Evolutionary conservation across 2,888 invertebrate genomes (phyloP), one percentile per base, ranked within the genome.

Genomic region (Eupeodes latifasciatus): DNA sequence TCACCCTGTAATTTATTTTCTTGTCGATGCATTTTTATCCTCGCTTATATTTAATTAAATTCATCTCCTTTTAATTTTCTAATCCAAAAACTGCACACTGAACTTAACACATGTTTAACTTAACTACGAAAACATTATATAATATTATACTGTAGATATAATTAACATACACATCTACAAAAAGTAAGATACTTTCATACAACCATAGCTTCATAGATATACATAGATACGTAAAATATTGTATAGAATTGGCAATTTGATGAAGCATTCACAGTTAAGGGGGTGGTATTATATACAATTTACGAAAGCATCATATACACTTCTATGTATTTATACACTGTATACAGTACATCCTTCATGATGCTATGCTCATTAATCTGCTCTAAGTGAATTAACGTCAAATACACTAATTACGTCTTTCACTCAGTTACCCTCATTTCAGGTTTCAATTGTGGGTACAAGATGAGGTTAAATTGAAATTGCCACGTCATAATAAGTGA

Each of bases 351-450:
- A 89, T 90, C 89, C 89, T 89, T 87, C 84, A 89, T 89, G 89
- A 89, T 89, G 89, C 87, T 87, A 89, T 89, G 77, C 89, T 90
- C 90, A 90, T 90, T 90, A 90, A 90, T 90, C 90, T 89, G 89
- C 89, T 89, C 90, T 90, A 90, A 90, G 90, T 90, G 90, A 90
- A 90, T 90, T 90, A 90, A 90, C 89, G 90, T 90, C 90, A 90
- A 90, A 90, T 90, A 90, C 90, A 90, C 90, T 90, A 90, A 90
- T 90, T 90, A 90, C 89, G 88, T 89, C 90, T 90, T 90, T 90
- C 90, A 90, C 90, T 90, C 90, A 90, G 90, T 90, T 90, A 90
- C 90, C 90, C 90, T 90, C 89, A 90, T 90, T 90, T 90, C 89
- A 89, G 86, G 89, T 89, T 89, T 89, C 89, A 89, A 89, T 89